Percentiles rank a stretch among this genome's conserved stretches.
Conservation (phyloP, 92 coral and sea anemone genomes). For the Porites rus region DNA sequence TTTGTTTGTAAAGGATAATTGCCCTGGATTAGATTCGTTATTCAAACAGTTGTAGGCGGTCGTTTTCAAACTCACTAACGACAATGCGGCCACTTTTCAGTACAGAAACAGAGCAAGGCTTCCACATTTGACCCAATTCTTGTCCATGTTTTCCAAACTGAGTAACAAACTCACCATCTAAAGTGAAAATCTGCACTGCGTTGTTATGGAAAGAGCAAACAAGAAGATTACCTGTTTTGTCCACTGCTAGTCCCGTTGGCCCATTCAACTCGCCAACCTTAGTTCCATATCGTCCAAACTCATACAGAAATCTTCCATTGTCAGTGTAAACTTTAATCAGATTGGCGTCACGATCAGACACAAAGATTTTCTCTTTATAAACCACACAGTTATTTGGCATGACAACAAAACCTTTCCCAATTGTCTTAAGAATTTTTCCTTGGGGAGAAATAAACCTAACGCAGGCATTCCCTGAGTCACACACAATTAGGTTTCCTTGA, state of each 20-base stretch:
- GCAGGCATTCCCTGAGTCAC: background rate
- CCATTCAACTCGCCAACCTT: slow-evolving; percentile 3
- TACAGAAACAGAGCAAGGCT: slow-evolving; percentile 40
- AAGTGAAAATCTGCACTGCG: slow-evolving; percentile 43
- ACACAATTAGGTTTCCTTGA: slow-evolving; percentile 5
- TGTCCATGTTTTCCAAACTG: slow-evolving; percentile 40
- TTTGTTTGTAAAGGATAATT: too few relatives aligned
- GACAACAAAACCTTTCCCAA: slow-evolving; percentile 17
- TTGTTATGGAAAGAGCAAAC: slow-evolving; percentile 34
- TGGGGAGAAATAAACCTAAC: background rate
- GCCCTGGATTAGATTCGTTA: background rate
- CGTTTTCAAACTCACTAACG: slow-evolving; percentile 41
- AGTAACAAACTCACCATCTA: slow-evolving; percentile 29
- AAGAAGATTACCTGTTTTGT: slow-evolving; percentile 45
- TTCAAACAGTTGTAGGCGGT: slow-evolving; percentile 51
- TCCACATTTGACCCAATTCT: slow-evolving; percentile 27
- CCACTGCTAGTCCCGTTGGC: slow-evolving; percentile 38
- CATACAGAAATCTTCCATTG: slow-evolving; percentile 31
- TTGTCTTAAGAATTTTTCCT: background rate
- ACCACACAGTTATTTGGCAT: slow-evolving; percentile 14
- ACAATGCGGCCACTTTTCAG: slow-evolving; percentile 40
- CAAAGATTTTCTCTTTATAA: slow-evolving; percentile 30
- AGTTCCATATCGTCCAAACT: slow-evolving; percentile 37
- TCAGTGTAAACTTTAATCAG: background rate
- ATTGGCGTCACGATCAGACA: slow-evolving; percentile 39